Base-by-base conservation (phyloP, 2,113 vertebrate species). In the Felis chaus region DNA sequence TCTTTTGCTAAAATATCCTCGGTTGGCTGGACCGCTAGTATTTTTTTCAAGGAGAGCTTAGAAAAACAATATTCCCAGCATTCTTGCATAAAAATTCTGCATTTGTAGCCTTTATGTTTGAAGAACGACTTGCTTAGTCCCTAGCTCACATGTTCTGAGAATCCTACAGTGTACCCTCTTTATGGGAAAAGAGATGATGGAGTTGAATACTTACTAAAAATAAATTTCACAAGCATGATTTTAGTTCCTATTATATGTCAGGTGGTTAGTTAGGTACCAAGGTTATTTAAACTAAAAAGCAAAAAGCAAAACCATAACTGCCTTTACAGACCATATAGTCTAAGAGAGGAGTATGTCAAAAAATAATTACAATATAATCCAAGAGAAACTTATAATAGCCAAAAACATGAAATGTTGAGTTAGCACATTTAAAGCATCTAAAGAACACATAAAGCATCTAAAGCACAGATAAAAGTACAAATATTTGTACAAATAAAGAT, bases 1-100 rank as follows among this genome's bases (percentile, higher is more conserved):
- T 92, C 23, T 96, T 95, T 87, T 71, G 31, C 63, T 93, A 93
- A 83, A 80, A 63, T 74, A 65, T 4, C 36, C 33, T 83, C 93
- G n/a, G 68, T 78, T 80, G 57, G 18, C 4, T 41, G 63, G 27
- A 71, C 1, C 4, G 41, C 3, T 78, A 57, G 21, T 13, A 87
- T 10, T 79, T 95, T 95, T 92, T 45, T 87, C 55, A 91, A 78
- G 50, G 18, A 50, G 11, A 23, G 33, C 29, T 87, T 83, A 73
- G 33, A 15, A 66, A 96, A 93, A 91, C 33, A 87, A 83, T 87
- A 90, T 27, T 81, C 18, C n/a, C n/a, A 83, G 9, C 19, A 2
- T 78, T 68, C 41, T 71, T 82, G 50, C 8, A 76, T 63, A 92
- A 92, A 95, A 89, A 48, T 96, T 78, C 23, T 55, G 6, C 53